Base-by-base conservation (phyloP, 2,888 invertebrate species). In the Sarcophaga rosellei region DNA sequence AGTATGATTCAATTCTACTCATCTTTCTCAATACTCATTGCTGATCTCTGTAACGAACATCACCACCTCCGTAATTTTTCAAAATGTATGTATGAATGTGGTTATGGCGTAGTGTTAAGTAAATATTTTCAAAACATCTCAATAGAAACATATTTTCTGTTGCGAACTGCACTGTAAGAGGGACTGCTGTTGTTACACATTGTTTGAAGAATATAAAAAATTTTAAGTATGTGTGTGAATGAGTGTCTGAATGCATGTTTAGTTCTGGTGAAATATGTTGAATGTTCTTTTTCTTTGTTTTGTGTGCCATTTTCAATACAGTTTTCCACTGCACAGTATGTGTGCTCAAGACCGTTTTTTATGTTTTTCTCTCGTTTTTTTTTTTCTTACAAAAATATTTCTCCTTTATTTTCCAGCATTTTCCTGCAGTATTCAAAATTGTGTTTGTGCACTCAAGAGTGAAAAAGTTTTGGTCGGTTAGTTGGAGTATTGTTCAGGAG, bases 401-500 rank as follows among this genome's bases (percentile, higher is more conserved):
- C 35, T 0, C 6, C 35, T 35, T 35, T 35, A 35, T 35, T 35
- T 35, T 35, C 6, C 35, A 35, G 11, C 25, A 85, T 78, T 83
- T 62, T 57, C 47, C 53, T 76, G 62, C 76, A 68, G 68, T 83
- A 79, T 73, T 73, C 47, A 17, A 57, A 85, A 83, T 61, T 84
- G 78, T 86, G 77, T 84, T 77, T 81, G 86, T 84, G 81, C 86
- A 86, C 77, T 86, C 81, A 78, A 81, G 84, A 78, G 75, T 86
- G 74, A 81, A 81, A 86, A 86, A 86, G 81, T 84, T 86, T 84
- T 84, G 80, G 77, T 86, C 86, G 84, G 86, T 86, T 84, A 78
- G 86, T 81, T 81, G 80, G 74, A 84, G 78, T 75, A 86, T 86
- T 86, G 81, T 86, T 84, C 78, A 61, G 78, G 73, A 84, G 84